Conservation (phyloP, 1,140 invertebrate species). For the Steinernema khuongi region DNA sequence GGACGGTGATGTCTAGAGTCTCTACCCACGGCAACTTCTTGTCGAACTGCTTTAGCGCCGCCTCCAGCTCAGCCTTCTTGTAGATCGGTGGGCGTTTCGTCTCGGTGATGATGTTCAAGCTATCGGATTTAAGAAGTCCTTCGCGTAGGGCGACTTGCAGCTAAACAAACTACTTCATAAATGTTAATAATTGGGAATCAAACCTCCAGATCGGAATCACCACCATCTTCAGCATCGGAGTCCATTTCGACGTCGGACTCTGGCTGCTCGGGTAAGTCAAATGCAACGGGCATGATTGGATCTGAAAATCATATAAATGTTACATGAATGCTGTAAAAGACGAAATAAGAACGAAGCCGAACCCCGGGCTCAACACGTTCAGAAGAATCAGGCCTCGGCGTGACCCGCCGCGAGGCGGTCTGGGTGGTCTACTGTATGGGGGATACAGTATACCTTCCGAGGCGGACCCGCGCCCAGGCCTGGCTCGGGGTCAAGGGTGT, state of each 20-base stretch:
- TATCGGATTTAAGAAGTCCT: constrained; percentile 34
- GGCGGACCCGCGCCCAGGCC: too few species aligned
- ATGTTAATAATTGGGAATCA: background rate
- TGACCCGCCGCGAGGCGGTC: too few species aligned
- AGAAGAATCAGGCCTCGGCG: too few species aligned
- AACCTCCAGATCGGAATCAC: constrained; percentile 34
- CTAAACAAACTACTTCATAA: constrained; percentile 22
- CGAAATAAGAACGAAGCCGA: too few species aligned
- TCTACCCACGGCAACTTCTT: constrained; percentile 39
- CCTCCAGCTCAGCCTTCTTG: constrained; percentile 20
- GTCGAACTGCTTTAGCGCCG: background rate
- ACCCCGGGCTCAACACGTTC: too few species aligned
- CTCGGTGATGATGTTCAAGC: constrained; percentile 26
- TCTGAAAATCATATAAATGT: too few species aligned
- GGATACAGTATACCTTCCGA: too few species aligned
- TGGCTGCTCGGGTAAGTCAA: background rate
- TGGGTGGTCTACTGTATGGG: too few species aligned
- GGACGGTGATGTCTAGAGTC: constrained; percentile 43
- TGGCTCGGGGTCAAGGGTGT: too few species aligned
- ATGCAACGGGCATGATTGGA: too few species aligned
- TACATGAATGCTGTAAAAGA: too few species aligned
- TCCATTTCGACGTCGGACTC: background rate
- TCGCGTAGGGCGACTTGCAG: constrained; percentile 33
- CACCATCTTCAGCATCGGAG: background rate
- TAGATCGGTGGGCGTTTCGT: constrained; percentile 34